Evolutionary conservation across 1,140 invertebrate species (phyloP).

Genomic region (Eriosoma lanigerum): DNA sequence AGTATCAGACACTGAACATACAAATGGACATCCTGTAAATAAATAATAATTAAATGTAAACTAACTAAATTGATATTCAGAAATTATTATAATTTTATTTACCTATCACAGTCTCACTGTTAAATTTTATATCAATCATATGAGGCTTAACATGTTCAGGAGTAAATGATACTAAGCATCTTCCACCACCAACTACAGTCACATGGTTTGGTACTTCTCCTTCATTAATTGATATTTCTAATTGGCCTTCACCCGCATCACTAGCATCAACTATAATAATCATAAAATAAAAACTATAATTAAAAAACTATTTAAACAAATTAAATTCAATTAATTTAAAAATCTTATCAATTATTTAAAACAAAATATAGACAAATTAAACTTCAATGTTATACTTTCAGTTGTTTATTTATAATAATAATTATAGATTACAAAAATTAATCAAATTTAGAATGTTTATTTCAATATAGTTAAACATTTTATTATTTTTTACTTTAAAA

Average conservation of each 20-base stretch:
- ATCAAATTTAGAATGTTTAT: too few relatives aligned
- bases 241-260: conserved; percentile 92
- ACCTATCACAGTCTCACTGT: conserved; percentile 88
- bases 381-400: too few relatives aligned
- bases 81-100: conserved; percentile 40
- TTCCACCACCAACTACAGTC: conserved; percentile 88
- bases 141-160: conserved; percentile 89
- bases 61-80: not conserved
- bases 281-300: conserved; percentile 4
- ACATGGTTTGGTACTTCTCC: conserved; percentile 98
- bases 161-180: conserved; percentile 93
- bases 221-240: conserved; percentile 97
- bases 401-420: too few relatives aligned
- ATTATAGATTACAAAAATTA: too few relatives aligned
- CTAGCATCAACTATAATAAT: conserved; percentile 83
- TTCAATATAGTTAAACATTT: too few relatives aligned
- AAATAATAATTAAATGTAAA: not conserved
- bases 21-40: conserved; percentile 77
- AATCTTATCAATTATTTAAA: too few relatives aligned
- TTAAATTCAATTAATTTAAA: not conserved
- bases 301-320: not conserved
- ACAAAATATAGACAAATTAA: too few relatives aligned
- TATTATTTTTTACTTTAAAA: too few relatives aligned
- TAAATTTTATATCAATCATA: conserved; percentile 97
- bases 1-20: conserved; percentile 78